Conservation (phyloP, 2,888 invertebrate genomes). For the Proisotoma minuta region DNA sequence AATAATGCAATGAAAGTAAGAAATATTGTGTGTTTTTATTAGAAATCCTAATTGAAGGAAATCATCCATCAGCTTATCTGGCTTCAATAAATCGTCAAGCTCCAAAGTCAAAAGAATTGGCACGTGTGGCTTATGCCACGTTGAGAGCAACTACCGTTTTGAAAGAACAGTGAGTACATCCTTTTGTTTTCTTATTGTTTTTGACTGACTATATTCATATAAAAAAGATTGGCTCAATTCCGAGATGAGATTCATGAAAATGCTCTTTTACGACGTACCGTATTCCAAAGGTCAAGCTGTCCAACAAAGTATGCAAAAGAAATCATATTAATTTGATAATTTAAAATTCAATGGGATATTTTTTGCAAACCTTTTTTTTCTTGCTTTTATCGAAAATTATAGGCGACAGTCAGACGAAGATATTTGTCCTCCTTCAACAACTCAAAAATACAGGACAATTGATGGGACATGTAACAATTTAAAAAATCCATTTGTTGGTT, state of each 20-base stretch:
- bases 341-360: no score
- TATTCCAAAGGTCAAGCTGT: constrained; percentile 52
- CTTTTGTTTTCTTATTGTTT: no score
- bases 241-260: constrained; percentile 43
- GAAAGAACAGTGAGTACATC: constrained; percentile 56
- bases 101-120: constrained; percentile 59
- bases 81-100: constrained; percentile 68
- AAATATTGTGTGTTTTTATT: constrained; percentile 30
- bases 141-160: constrained; percentile 63
- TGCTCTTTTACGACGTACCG: constrained; percentile 50
- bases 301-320: constrained; percentile 38
- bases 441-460: constrained; percentile 66
- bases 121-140: constrained; percentile 65
- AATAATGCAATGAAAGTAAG: neutral
- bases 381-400: constrained; percentile 48
- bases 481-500: constrained; percentile 70
- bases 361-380: neutral
- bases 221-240: constrained; percentile 37
- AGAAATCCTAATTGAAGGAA: constrained; percentile 63
- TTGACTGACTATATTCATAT: constrained; percentile 5
- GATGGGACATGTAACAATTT: constrained; percentile 88
- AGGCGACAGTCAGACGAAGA: constrained; percentile 43
- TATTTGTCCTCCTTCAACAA: constrained; percentile 43
- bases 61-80: constrained; percentile 65
- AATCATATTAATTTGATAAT: no score